A percentile compares a stretch with the other conserved stretches of the same genome.
phyloP scores from a whole-genome alignment of 2,797 vertebrate species.

The Coracias cyanogaster region DNA sequence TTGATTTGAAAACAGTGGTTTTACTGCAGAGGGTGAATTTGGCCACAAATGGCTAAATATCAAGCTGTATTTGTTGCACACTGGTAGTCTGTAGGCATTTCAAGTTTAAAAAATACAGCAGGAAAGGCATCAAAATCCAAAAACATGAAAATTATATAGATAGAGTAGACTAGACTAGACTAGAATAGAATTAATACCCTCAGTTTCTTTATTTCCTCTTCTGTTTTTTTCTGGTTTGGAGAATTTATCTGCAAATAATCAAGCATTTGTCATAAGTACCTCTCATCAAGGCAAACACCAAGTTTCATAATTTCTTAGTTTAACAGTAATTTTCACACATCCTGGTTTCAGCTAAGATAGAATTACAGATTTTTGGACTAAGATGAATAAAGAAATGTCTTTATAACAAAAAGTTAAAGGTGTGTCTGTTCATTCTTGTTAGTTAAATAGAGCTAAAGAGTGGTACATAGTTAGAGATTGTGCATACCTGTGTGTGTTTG shows the following conservation, averaged over 20 bases:
- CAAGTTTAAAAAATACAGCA: not conserved
- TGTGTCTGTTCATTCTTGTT: not conserved
- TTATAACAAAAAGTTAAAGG: not conserved
- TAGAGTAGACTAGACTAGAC: too few relatives aligned
- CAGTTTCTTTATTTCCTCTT: not conserved
- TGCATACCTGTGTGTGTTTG: not conserved
- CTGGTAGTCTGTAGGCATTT: not conserved
- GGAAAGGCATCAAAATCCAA: not conserved
- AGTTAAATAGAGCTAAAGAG: not conserved
- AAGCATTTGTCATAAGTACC: not conserved
- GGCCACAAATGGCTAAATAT: not conserved
- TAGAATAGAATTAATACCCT: not conserved
- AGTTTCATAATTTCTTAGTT: not conserved
- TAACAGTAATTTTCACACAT: not conserved
- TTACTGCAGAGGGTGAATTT: not conserved
- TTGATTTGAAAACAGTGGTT: not conserved
- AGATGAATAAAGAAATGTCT: not conserved
- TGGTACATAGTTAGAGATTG: not conserved
- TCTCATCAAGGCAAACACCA: not conserved
- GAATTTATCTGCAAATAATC: not conserved
- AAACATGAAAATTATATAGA: not conserved
- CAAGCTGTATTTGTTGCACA: not conserved
- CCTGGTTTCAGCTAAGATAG: not conserved
- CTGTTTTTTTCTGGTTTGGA: not conserved
- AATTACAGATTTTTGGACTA: not conserved